Conservation (phyloP, 1,140 invertebrate species). For the Ooceraea biroi region DNA sequence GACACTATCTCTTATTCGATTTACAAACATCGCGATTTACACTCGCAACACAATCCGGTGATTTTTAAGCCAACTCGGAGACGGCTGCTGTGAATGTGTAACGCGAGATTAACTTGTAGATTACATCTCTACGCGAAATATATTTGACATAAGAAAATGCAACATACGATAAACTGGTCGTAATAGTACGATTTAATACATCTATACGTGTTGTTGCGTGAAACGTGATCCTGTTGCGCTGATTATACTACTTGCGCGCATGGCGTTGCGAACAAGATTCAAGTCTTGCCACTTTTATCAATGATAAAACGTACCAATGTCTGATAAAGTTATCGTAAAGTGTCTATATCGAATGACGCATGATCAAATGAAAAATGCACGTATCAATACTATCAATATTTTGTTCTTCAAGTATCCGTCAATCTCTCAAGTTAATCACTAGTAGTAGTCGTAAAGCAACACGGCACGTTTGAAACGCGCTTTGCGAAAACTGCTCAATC, state of each 20-base stretch:
- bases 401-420: constrained; percentile 49
- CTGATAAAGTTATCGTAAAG: background rate
- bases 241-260: background rate
- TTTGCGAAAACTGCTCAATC: constrained; percentile 56
- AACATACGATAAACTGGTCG: constrained; percentile 16
- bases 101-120: constrained; percentile 19
- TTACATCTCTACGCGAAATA: constrained; percentile 47
- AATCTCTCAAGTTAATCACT: constrained; percentile 49
- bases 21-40: constrained; percentile 70
- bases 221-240: constrained; percentile 20
- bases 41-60: constrained; percentile 69
- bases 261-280: background rate
- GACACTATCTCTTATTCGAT: constrained; percentile 57
- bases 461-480: constrained; percentile 41
- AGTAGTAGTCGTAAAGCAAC: constrained; percentile 3
- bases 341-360: constrained; percentile 10
- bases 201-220: constrained; percentile 21
- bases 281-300: background rate
- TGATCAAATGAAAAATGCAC: background rate
- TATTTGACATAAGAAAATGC: constrained; percentile 41
- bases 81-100: constrained; percentile 64
- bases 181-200: constrained; percentile 24
- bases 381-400: constrained; percentile 28
- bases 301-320: background rate
- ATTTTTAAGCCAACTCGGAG: constrained; percentile 76